phyloP scores from a whole-genome alignment of 2,888 invertebrate species.

The Leuctra nigra region DNA sequence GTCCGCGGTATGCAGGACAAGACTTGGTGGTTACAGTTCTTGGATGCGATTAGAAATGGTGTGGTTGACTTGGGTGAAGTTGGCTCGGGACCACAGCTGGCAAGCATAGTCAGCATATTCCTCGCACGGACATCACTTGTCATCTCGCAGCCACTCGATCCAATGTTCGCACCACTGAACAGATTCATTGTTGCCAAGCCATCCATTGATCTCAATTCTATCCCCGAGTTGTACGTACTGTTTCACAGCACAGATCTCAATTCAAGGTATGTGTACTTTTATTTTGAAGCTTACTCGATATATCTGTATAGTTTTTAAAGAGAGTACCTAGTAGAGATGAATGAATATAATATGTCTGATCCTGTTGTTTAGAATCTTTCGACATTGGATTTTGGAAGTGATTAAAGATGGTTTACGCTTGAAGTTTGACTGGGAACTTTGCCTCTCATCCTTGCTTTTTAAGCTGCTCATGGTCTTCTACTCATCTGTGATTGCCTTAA shows the following conservation, averaged over 20 bases:
- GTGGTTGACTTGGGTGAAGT: conserved; percentile 36
- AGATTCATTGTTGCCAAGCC: conserved; percentile 72
- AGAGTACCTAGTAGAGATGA: not conserved
- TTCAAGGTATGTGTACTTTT: conserved; percentile 16
- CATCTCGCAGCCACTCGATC: conserved; percentile 65
- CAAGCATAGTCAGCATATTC: conserved; percentile 59
- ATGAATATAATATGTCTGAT: not conserved
- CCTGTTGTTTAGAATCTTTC: conserved; percentile 56
- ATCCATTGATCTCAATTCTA: conserved; percentile 62
- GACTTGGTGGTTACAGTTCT: conserved; percentile 58
- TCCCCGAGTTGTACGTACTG: conserved; percentile 84
- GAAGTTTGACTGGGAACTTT: conserved; percentile 64
- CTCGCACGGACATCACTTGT: conserved; percentile 63
- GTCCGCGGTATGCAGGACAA: conserved; percentile 54
- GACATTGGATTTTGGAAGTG: conserved; percentile 71
- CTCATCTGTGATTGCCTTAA: conserved; percentile 49
- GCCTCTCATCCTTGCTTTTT: conserved; percentile 65
- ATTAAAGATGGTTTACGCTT: conserved; percentile 70
- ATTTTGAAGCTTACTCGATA: not conserved
- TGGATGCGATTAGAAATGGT: conserved; percentile 60
- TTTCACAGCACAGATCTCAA: conserved; percentile 73
- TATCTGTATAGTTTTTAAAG: conserved; percentile 2
- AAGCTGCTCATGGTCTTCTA: conserved; percentile 71
- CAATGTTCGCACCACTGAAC: conserved; percentile 71
- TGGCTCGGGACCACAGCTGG: conserved; percentile 42